A percentile compares a stretch with the other conserved stretches of the same genome.
Evolutionary conservation across 2,888 invertebrate species (phyloP).

Genomic region (Resseliella maxima): DNA sequence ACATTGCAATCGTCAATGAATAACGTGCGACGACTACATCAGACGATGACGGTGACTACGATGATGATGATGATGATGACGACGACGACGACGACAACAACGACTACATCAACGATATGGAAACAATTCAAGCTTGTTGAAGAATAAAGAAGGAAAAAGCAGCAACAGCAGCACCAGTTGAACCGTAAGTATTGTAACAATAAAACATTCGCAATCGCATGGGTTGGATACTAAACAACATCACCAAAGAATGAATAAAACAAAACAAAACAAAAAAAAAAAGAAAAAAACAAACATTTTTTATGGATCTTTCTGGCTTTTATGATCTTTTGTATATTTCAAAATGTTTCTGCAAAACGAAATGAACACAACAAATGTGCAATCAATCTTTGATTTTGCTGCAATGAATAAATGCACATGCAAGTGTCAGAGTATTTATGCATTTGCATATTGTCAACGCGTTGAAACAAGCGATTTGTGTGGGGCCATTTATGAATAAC

Average conservation of each 20-base stretch:
- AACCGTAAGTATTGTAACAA: slow-evolving; percentile 6
- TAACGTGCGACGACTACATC: neutral
- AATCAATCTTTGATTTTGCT: slow-evolving; percentile 31
- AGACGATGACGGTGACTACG: too few species aligned
- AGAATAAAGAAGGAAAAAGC: neutral
- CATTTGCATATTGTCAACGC: neutral
- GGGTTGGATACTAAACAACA: neutral
- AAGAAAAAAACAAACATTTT: neutral
- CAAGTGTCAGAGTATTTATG: neutral
- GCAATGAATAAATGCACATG: neutral
- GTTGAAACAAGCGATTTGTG: neutral
- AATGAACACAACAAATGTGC: neutral
- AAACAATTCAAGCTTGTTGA: neutral
- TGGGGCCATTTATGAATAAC: neutral
- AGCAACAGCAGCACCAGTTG: neutral
- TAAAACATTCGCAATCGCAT: slow-evolving; percentile 23
- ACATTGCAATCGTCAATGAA: neutral
- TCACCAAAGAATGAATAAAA: too few species aligned
- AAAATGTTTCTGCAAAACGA: neutral
- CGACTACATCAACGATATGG: neutral
- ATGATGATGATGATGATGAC: neutral
- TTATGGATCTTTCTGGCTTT: slow-evolving; percentile 27
- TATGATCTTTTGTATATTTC: slow-evolving; percentile 10
- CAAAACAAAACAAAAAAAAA: too few species aligned
- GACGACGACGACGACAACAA: neutral